Conservation (phyloP, 2,888 invertebrate species). For the Imbricaverruca yamaguchii region DNA sequence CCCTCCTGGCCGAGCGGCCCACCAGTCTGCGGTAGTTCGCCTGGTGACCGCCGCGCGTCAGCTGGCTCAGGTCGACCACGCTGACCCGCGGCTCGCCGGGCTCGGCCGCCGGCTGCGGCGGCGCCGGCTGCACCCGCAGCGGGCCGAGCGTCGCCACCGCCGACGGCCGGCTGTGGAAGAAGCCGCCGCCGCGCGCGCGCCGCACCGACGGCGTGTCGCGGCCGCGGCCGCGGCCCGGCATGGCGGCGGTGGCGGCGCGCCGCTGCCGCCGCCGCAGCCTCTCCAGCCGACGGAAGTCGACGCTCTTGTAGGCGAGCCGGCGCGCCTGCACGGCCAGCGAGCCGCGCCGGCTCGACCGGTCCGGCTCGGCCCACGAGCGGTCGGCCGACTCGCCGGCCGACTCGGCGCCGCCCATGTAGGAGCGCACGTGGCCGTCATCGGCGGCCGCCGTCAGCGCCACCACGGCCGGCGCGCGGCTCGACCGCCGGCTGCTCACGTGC, state of each 20-base stretch:
- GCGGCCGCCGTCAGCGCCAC: background rate
- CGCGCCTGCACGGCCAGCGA: background rate
- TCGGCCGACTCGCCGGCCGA: background rate
- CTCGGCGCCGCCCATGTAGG: background rate
- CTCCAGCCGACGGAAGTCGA: slow-evolving; percentile 6
- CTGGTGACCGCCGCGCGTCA: slow-evolving; percentile 51
- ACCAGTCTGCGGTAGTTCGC: slow-evolving; percentile 1
- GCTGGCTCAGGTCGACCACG: slow-evolving; percentile 63
- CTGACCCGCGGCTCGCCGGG: slow-evolving; percentile 55
- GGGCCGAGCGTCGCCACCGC: background rate
- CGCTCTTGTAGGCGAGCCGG: background rate
- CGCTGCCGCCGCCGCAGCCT: slow-evolving; percentile 17
- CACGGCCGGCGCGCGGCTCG: background rate
- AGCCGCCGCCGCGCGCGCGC: background rate
- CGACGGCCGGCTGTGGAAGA: background rate
- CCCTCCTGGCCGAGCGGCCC: background rate
- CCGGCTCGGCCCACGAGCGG: background rate
- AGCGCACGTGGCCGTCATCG: background rate
- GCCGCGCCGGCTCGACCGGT: background rate
- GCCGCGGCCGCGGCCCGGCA: background rate
- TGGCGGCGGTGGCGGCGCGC: background rate
- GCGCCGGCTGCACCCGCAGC: background rate
- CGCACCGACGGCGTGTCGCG: background rate
- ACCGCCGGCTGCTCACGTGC: background rate
- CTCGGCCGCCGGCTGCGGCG: background rate